Percentiles rank a stretch among this genome's conserved stretches.
Conservation (phyloP, 2,113 vertebrate genomes). For the Antechinus stuartii region DNA sequence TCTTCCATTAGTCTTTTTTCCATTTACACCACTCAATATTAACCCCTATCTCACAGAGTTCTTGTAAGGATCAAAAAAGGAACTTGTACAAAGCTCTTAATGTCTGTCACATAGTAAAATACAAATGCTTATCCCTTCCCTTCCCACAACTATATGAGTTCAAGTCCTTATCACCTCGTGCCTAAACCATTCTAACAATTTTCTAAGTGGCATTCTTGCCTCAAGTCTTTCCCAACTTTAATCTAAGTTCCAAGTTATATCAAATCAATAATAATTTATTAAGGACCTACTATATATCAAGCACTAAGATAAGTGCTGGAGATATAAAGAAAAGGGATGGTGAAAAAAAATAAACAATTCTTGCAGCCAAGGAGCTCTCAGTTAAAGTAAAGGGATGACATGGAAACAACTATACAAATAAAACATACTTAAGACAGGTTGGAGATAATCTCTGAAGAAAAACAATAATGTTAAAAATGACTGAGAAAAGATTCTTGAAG, state of each 20-base stretch:
- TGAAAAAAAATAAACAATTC: neutral
- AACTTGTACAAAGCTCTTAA: neutral
- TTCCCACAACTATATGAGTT: neutral
- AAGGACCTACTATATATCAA: neutral
- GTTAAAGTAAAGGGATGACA: neutral
- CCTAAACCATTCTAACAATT: neutral
- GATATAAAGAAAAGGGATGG: neutral
- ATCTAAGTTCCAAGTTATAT: neutral
- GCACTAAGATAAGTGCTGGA: neutral
- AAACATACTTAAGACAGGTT: neutral
- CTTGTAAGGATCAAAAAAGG: neutral
- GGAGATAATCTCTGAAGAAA: neutral
- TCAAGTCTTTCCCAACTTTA: neutral
- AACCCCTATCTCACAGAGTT: neutral
- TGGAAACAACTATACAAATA: neutral
- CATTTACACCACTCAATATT: neutral
- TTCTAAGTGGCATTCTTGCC: neutral
- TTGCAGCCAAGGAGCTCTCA: neutral
- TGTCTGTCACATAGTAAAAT: neutral
- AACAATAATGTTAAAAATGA: neutral
- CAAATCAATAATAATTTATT: neutral
- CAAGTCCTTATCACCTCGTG: neutral
- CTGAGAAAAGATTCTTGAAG: neutral
- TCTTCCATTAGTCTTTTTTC: neutral
- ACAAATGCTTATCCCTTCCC: neutral